These are phyloP conservation scores for Marronus borbonicus DNA, from an alignment of 2,888 invertebrate species.

Conservation along the genomic window DNA sequence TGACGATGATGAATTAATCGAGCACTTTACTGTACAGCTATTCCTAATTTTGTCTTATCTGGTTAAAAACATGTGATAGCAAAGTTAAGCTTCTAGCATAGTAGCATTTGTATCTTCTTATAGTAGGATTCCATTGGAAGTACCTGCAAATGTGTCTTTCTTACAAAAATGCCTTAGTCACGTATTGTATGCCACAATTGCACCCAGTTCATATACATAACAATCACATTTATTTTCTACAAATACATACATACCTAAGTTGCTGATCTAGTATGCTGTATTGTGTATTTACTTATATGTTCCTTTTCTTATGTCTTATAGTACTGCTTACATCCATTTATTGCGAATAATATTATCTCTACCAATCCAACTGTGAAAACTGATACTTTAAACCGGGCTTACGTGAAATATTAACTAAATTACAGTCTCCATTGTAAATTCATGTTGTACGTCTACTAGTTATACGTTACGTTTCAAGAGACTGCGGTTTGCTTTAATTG, in stretches of 20 bases:
- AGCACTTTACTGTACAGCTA: no score
- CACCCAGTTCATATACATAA: background rate
- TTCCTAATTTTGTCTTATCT: no score
- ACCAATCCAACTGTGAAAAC: constrained; percentile 9
- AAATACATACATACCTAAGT: background rate
- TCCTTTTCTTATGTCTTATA: background rate
- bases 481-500: constrained; percentile 41
- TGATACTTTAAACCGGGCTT: constrained; percentile 23
- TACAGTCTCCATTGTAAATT: constrained; percentile 28
- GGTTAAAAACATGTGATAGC: no score
- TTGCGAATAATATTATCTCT: constrained; percentile 18
- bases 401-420: constrained; percentile 35
- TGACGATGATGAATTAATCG: no score
- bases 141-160: background rate
- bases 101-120: no score
- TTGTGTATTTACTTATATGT: constrained; percentile 11
- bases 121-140: no score
- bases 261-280: background rate
- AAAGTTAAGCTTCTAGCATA: no score
- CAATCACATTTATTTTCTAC: constrained; percentile 3
- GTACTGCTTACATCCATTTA: constrained; percentile 14
- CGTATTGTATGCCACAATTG: background rate
- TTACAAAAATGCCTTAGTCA: background rate
- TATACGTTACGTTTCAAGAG: constrained; percentile 37
- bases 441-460: constrained; percentile 33